Base-by-base conservation (phyloP, 2,797 vertebrate genomes). In the Hapalemur alaotrensis region DNA sequence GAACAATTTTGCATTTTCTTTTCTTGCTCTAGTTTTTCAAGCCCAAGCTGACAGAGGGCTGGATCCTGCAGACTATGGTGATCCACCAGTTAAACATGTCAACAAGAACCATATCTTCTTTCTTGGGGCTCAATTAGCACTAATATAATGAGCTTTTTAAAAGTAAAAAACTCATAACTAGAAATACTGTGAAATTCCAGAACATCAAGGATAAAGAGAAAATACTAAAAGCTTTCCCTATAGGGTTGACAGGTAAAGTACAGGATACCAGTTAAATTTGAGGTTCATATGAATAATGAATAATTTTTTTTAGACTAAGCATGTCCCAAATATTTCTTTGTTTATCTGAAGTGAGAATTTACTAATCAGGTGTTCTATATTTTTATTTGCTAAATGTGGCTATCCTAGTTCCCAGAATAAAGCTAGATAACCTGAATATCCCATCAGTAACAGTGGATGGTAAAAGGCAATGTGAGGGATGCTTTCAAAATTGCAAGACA, bases 131-230 rank as follows among this genome's bases (percentile, higher is more conserved):
- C 54, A 82, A 4, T 79, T 67, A 79, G 32, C 15, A 50, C 32
- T 41, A 43, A 46, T 14, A 89, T 14, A 43, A 75, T 61, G 69
- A 76, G n/a, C n/a, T 89, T 35, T 63, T 70, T 13, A 6, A 75
- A 83, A 73, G 81, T 50, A 48, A 84, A 70, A 69, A 35, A 22
- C 8, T 41, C 63, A 75, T 30, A 57, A 61, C 7, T 57, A 65
- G 80, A 89, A 94, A 95, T 72, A 54, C 28, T 85, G 57, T 89
- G 15, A 86, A 79, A 65, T 63, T 81, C 70, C 50, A 85, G 65
- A 88, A n/a, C 1, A n/a, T 70, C 7, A 52, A 32, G 20, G 59
- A 85, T 61, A 82, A 57, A 73, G 43, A 95, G n/a, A 93, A 50
- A 35, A 91, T 46, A 78, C 67, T 72, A 38, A 73, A 83, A 43